Evolutionary conservation across 2,113 vertebrate species (phyloP), one percentile per base, ranked within the genome.

Genomic region (Stigmatopora argus): DNA sequence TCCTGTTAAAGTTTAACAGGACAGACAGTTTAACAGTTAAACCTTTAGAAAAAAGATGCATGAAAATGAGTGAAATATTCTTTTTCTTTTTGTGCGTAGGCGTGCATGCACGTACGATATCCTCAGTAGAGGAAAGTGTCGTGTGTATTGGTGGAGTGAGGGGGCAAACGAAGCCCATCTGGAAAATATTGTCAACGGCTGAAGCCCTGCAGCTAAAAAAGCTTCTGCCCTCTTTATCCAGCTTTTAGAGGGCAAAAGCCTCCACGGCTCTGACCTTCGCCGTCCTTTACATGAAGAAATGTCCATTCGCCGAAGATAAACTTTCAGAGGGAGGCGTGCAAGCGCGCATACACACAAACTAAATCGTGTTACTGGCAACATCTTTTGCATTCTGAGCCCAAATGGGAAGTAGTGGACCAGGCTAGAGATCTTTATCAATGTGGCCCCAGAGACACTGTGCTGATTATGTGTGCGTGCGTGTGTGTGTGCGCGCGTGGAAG

Each of bases 121-220:
- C 70, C 71, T 69, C 62, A 71, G 60, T 69, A 58, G 70, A 85
- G 85, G 75, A 86, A 73, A 86, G 89, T 85, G 81, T 79, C 85
- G 67, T 72, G 87, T 85, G 89, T 88, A 86, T 79, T 84, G 80
- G 71, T 82, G 87, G 84, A 73, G 75, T 69, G 13, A 82, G 87
- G 85, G 85, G 83, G 80, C 67, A 93, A 96, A 95, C 93, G 89
- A 92, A 87, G 72, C 41, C 83, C 96, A 96, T 95, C 95, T 99
- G 96, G 95, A 95, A 93, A 88, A 91, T 87, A 96, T 97, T 95
- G 94, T 89, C 65, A 87, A 62, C 49, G 79, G 83, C 91, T 91
- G 90, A 87, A 92, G 75, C 88, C 81, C 74, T 83, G 70, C 77
- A 86, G 87, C 90, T 83, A 89, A 77, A 69, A 83, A 78, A 85